Conservation (phyloP, 2,888 invertebrate genomes). For the Mesochorus sp. region DNA sequence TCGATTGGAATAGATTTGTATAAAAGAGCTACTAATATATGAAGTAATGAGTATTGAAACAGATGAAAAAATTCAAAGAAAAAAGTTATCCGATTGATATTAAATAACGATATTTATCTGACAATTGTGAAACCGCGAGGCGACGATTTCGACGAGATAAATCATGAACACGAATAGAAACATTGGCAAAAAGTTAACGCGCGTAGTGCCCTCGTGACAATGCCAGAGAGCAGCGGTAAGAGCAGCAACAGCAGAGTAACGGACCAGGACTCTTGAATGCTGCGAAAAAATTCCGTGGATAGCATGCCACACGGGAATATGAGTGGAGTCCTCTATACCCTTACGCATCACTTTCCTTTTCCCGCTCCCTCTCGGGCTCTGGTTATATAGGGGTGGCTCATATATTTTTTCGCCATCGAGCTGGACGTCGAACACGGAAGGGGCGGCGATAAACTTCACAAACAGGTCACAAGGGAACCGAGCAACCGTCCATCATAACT, state of each 20-base stretch:
- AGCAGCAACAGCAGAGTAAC: slow-evolving; percentile 20
- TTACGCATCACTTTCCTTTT: not conserved
- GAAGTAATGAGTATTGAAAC: too few relatives aligned
- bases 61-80: not conserved
- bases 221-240: slow-evolving; percentile 17
- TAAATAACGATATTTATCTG: not conserved
- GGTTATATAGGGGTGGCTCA: slow-evolving; percentile 37
- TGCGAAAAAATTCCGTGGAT: slow-evolving; percentile 34
- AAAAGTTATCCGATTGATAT: slow-evolving; percentile 1
- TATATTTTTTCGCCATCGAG: slow-evolving; percentile 75
- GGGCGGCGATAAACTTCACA: slow-evolving; percentile 80
- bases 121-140: slow-evolving; percentile 38
- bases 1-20: too few relatives aligned
- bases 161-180: slow-evolving; percentile 45
- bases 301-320: slow-evolving; percentile 37
- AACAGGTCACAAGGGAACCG: slow-evolving; percentile 67
- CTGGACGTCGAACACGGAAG: slow-evolving; percentile 76
- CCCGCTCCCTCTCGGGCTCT: not conserved
- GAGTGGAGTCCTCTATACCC: slow-evolving; percentile 35
- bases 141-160: slow-evolving; percentile 37
- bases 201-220: slow-evolving; percentile 47
- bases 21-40: too few relatives aligned
- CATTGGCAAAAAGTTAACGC: slow-evolving; percentile 24
- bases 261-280: slow-evolving; percentile 55
- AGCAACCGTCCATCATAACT: slow-evolving; percentile 64